Base-by-base conservation (phyloP, 2,797 vertebrate genomes). In the Petrocephalus sullivani region DNA sequence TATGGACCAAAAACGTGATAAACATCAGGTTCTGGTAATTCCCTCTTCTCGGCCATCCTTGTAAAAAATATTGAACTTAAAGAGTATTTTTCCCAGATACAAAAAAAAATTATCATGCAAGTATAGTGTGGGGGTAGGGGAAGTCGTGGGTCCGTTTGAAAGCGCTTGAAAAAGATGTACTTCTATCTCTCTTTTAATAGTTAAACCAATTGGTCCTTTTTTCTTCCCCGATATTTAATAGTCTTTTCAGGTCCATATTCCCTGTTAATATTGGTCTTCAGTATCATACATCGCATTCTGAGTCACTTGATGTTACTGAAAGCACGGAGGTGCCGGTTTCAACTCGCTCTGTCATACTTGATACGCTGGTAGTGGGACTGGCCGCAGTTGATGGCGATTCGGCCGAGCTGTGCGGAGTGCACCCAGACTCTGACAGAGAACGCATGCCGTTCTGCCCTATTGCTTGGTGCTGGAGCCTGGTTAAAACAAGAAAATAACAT, bases 261-360 rank as follows among this genome's bases (percentile, higher is more conserved):
- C 95, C 94, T 95, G 95, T 95, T 94, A 96, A 95, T 96, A 95
- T 95, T 95, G 97, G 95, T 97, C 92, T 95, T 94, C 92, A 92
- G 92, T 96, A 98, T 99, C 98, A 99, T 99, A 98, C 98, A 95
- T 99, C 98, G 96, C 98, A 99, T 96, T 99, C 98, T 92, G 98
- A 99, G 96, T 99, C 98, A 94, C 98, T 99, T 95, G 98, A 99
- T 94, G 98, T 99, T 96, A 99, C 98, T 93, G 98, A 99, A 94
- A 99, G 97, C 95, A 99, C 98, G 94, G 98, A 99, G 90, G 98
- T 98, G 94, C 97, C 97, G 88, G 97, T 98, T 93, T 99, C 98
- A 88, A 97, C 98, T 94, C 98, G 94, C 94, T 99, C 98, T 95
- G 98, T 97, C 97, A 98, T 96, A 93, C 98, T 98, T 95, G 98